phyloP scores from a whole-genome alignment of 2,888 invertebrate species.

The Panzeria rudis region DNA sequence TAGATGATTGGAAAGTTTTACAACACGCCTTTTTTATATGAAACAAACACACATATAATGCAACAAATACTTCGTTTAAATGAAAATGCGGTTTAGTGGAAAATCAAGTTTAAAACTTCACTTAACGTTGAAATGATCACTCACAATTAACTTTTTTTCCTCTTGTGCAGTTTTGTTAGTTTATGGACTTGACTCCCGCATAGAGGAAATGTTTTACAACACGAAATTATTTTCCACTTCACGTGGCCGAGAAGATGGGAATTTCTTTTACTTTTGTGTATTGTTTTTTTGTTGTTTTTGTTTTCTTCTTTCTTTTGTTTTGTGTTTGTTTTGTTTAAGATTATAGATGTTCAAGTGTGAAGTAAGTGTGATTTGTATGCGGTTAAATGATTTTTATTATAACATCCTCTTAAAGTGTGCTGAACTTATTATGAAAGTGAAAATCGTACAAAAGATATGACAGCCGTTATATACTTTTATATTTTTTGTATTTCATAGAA shows the following conservation, averaged over 20 bases:
- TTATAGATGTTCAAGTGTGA: constrained; percentile 22
- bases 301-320: not conserved
- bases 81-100: constrained; percentile 65
- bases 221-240: constrained; percentile 62
- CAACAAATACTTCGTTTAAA: constrained; percentile 16
- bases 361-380: constrained; percentile 65
- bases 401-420: constrained; percentile 75
- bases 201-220: constrained; percentile 66
- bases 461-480: not conserved
- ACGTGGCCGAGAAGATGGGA: constrained; percentile 57
- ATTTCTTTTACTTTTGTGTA: constrained; percentile 18
- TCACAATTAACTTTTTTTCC: constrained; percentile 12
- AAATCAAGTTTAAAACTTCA: constrained; percentile 69
- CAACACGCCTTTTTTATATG: constrained; percentile 41
- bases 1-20: constrained; percentile 70
- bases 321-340: constrained; percentile 2
- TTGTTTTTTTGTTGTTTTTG: not conserved
- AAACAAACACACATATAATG: not conserved
- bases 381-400: constrained; percentile 72
- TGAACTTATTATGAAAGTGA: constrained; percentile 82
- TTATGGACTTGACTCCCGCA: constrained; percentile 64
- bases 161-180: constrained; percentile 10
- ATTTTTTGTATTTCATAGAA: not conserved
- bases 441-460: constrained; percentile 61
- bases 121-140: constrained; percentile 63